Conservation (phyloP, 2,797 vertebrate species). For the Corythornis leucogaster region DNA sequence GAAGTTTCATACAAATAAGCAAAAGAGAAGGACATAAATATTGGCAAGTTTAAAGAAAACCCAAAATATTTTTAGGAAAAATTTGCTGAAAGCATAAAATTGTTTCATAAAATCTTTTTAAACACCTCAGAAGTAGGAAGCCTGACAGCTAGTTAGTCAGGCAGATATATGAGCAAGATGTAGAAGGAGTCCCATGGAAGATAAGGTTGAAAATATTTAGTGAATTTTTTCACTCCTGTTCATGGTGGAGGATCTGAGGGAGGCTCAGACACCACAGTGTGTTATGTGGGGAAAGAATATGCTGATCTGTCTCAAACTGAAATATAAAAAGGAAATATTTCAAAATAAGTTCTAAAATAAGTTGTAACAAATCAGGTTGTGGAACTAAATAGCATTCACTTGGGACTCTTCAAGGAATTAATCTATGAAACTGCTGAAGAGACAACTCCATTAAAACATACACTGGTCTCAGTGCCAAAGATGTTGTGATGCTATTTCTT, state of each 20-base stretch:
- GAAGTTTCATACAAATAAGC: not conserved
- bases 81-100: slow-evolving; percentile 36
- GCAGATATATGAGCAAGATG: slow-evolving; percentile 54
- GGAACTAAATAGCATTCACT: not conserved
- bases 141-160: slow-evolving; percentile 48
- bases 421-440: not conserved
- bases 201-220: slow-evolving; percentile 45
- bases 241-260: slow-evolving; percentile 32
- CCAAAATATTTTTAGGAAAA: slow-evolving; percentile 34
- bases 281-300: not conserved
- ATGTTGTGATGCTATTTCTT: not conserved
- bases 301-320: not conserved
- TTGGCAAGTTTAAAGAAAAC: not conserved
- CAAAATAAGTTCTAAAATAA: not conserved
- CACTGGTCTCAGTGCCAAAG: not conserved
- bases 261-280: not conserved
- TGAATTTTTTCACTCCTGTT: slow-evolving; percentile 39
- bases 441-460: not conserved
- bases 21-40: not conserved
- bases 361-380: not conserved
- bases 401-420: not conserved
- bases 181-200: slow-evolving; percentile 39
- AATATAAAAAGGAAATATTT: not conserved
- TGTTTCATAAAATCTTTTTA: slow-evolving; percentile 17
- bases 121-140: slow-evolving; percentile 9